Evolutionary conservation across 2,888 invertebrate species (phyloP), one percentile per base, ranked within the genome.

Genomic region (Chrysolina oricalcia): DNA sequence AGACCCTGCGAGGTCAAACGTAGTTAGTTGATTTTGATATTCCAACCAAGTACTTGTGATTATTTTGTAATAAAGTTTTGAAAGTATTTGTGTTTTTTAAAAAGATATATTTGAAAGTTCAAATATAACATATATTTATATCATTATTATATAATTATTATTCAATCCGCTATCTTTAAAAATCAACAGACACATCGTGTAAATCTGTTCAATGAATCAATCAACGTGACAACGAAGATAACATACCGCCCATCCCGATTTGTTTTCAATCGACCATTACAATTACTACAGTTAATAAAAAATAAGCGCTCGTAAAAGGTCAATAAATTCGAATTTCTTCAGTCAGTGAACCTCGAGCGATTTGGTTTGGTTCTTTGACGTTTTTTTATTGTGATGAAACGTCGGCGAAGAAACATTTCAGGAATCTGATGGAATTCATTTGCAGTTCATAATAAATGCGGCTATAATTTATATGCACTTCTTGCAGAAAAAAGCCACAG

Each of bases 371-470:
- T 46, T 46, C 56, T 56, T 56, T n/a, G 56, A n/a, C 9, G 56
- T 23, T 23, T 9, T 56, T 56, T 56, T 56, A 15, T 17, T 64
- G 43, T 65, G 65, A 65, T 46, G 65, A 65, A 65, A 43, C 21
- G 41, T n/a, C 17, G 65, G 43, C 43, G 65, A 43, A 65, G 21
- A 65, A 21, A 65, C 46, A 41, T 65, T 65, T 23, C 65, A 46
- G 40, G 43, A 65, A 65, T 65, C 17, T 41, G 11, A 65, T 43
- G 69, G 73, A 69, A 73, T 73, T 64, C 53, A 70, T 53, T 73
- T 64, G 69, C 69, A 63, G 68, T 68, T 64, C 43, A 73, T 70
- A 56, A 53, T 73, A 68, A 69, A 73, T 73, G 62, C 69, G 43
- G 69, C 43, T 43, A 69, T 73, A 69, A 73, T 69, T 73, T 73